Conservation (phyloP, 2,797 vertebrate genomes). For the Eulemur rubriventer region DNA sequence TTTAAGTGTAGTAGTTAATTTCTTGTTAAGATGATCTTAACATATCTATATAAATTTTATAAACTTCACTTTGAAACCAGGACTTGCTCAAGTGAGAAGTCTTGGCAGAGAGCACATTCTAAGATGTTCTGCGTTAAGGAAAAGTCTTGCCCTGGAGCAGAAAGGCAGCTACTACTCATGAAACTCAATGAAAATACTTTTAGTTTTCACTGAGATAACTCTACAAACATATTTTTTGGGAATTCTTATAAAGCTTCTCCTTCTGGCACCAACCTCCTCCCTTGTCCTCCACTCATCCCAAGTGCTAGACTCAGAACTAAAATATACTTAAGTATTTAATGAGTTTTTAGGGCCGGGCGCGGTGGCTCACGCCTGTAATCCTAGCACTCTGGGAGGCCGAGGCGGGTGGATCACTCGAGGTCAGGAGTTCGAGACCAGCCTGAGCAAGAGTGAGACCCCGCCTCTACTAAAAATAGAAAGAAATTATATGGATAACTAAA, state of each 20-base stretch:
- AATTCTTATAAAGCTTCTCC: background rate
- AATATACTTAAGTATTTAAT: background rate
- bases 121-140: background rate
- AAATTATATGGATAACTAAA: no score
- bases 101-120: conserved; percentile 8
- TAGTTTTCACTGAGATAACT: background rate
- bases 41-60: background rate
- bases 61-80: background rate
- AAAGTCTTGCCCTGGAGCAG: background rate
- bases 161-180: background rate
- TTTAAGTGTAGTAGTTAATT: background rate
- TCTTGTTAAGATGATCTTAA: conserved; percentile 36
- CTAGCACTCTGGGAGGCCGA: no score
- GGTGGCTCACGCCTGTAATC: no score
- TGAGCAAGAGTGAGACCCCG: no score
- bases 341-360: no score
- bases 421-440: no score
- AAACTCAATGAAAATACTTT: conserved; percentile 5
- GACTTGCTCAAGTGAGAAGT: background rate
- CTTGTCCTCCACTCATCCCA: background rate
- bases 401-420: no score
- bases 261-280: background rate
- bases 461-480: no score
- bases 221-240: background rate
- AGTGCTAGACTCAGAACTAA: background rate